phyloP scores from a whole-genome alignment of 1,140 invertebrate genomes.

The Agrypnia vestita region DNA sequence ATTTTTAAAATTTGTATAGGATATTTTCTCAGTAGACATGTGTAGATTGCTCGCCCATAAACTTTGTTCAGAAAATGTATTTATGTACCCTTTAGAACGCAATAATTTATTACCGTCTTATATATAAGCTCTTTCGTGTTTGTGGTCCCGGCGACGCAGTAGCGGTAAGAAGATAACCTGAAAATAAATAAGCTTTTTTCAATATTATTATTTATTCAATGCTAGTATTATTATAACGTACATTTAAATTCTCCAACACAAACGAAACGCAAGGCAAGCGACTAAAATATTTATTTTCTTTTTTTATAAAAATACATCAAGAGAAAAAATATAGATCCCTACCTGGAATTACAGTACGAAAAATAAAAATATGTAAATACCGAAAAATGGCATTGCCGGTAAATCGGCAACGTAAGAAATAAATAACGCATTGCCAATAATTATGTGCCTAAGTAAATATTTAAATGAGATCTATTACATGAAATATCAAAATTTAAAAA shows the following conservation, averaged over 20 bases:
- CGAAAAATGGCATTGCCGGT: too few relatives aligned
- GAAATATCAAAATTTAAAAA: too few relatives aligned
- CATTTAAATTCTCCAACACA: not conserved
- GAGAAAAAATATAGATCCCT: too few relatives aligned
- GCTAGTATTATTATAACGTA: not conserved
- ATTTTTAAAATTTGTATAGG: conserved; percentile 17
- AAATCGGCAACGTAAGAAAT: too few relatives aligned
- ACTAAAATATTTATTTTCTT: too few relatives aligned
- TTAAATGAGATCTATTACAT: too few relatives aligned
- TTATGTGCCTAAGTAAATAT: too few relatives aligned
- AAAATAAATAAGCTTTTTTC: conserved; percentile 24
- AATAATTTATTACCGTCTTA: conserved; percentile 33
- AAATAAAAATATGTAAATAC: too few relatives aligned
- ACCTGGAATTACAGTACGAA: too few relatives aligned
- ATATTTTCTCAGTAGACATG: not conserved
- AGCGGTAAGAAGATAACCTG: not conserved
- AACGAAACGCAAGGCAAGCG: too few relatives aligned
- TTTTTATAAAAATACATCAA: too few relatives aligned
- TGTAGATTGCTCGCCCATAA: conserved; percentile 18
- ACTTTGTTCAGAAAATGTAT: conserved; percentile 42
- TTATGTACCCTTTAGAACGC: conserved; percentile 37
- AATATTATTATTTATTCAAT: not conserved
- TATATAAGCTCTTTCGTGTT: conserved; percentile 29
- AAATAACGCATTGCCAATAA: too few relatives aligned
- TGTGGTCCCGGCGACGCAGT: conserved; percentile 1